Conservation (phyloP, 2,888 invertebrate species). For the Bimastos eiseni region DNA sequence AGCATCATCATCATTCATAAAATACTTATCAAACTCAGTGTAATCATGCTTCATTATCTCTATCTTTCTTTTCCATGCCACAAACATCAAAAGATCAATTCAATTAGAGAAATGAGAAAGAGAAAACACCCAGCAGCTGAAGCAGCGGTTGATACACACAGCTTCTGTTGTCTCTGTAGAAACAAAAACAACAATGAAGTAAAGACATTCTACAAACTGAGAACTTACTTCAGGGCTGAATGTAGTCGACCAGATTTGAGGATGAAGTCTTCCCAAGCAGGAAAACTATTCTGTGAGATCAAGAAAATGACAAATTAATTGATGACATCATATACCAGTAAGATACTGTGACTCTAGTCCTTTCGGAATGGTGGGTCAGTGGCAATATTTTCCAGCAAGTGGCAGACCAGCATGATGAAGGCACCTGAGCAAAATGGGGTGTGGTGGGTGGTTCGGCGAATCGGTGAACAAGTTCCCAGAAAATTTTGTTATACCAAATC, state of each 20-base stretch:
- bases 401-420: no score
- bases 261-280: slow-evolving; percentile 38
- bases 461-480: no score
- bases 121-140: no score
- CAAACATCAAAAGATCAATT: background rate
- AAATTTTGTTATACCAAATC: no score
- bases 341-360: no score
- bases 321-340: background rate
- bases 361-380: no score
- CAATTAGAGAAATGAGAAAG: background rate
- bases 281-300: slow-evolving; percentile 29
- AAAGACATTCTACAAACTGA: background rate
- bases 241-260: slow-evolving; percentile 33
- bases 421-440: no score
- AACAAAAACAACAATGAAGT: background rate
- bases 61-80: background rate
- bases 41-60: no score
- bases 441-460: no score
- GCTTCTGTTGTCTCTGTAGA: background rate
- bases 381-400: no score
- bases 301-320: background rate
- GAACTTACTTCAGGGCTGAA: slow-evolving; percentile 33
- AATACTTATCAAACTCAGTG: background rate
- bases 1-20: background rate
- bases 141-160: background rate